Conservation (phyloP, 1,140 invertebrate species). For the Drusus annulatus region DNA sequence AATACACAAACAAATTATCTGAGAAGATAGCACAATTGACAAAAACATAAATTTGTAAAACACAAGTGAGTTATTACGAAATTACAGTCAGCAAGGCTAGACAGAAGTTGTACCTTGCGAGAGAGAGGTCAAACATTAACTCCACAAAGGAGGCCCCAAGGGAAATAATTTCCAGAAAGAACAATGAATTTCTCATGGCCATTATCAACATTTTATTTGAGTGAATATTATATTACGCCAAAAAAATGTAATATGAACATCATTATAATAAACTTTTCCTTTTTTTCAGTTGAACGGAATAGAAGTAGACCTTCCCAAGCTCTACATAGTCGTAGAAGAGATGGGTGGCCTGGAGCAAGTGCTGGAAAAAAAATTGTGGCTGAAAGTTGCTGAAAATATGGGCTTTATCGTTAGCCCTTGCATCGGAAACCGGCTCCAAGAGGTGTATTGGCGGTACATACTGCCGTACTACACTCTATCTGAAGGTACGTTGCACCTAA, state of each 20-base stretch:
- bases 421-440: slow-evolving; percentile 88
- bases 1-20: too few species aligned
- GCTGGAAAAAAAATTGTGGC: slow-evolving; percentile 93
- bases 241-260: neutral
- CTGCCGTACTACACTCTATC: slow-evolving; percentile 92
- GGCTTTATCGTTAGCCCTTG: slow-evolving; percentile 89
- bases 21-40: too few species aligned
- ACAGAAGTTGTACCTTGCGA: too few species aligned
- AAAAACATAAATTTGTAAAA: too few species aligned
- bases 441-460: slow-evolving; percentile 95
- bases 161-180: too few species aligned
- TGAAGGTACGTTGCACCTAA: slow-evolving; percentile 68
- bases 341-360: slow-evolving; percentile 91
- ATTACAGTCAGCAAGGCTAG: too few species aligned
- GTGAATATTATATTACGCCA: too few species aligned
- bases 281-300: slow-evolving; percentile 84
- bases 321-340: slow-evolving; percentile 89
- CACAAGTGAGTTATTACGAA: too few species aligned
- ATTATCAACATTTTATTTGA: too few species aligned
- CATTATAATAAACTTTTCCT: slow-evolving; percentile 10
- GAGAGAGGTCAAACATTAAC: too few species aligned
- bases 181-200: too few species aligned
- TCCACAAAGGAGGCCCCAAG: too few species aligned
- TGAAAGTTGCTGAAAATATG: slow-evolving; percentile 90
- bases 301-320: slow-evolving; percentile 89